Percentiles rank a stretch among this genome's conserved stretches.
phyloP scores from a whole-genome alignment of 2,888 invertebrate genomes.

The Xestia sexstrigata region DNA sequence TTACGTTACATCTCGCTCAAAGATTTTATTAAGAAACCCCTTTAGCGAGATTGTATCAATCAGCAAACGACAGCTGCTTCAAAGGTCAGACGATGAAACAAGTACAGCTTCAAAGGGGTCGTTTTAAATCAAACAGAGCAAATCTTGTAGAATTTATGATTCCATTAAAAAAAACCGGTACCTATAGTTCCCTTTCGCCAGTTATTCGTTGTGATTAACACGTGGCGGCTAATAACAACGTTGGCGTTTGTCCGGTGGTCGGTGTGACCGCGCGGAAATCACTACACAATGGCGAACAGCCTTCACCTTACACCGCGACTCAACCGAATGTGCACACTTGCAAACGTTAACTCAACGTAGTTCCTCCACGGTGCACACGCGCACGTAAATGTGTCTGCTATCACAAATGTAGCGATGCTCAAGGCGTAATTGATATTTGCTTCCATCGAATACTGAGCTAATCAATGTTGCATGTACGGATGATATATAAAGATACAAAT shows the following conservation, averaged over 20 bases:
- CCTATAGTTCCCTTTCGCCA: slow-evolving; percentile 13
- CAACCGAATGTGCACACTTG: slow-evolving; percentile 4
- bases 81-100: slow-evolving; percentile 19
- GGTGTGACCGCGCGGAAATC: background rate
- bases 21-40: background rate
- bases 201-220: slow-evolving; percentile 22
- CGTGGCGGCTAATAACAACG: slow-evolving; percentile 5
- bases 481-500: background rate
- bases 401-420: background rate
- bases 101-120: background rate
- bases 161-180: slow-evolving; percentile 16
- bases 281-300: slow-evolving; percentile 14
- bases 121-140: background rate
- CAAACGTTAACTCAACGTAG: background rate
- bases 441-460: background rate
- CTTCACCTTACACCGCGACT: background rate
- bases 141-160: slow-evolving; percentile 1
- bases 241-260: background rate
- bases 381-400: background rate
- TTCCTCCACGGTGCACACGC: background rate
- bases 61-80: slow-evolving; percentile 3
- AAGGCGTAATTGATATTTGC: background rate
- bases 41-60: background rate
- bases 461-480: slow-evolving; percentile 4
- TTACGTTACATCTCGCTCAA: background rate